Conservation (phyloP, 2,888 invertebrate species). For the Machimus rusticus region DNA sequence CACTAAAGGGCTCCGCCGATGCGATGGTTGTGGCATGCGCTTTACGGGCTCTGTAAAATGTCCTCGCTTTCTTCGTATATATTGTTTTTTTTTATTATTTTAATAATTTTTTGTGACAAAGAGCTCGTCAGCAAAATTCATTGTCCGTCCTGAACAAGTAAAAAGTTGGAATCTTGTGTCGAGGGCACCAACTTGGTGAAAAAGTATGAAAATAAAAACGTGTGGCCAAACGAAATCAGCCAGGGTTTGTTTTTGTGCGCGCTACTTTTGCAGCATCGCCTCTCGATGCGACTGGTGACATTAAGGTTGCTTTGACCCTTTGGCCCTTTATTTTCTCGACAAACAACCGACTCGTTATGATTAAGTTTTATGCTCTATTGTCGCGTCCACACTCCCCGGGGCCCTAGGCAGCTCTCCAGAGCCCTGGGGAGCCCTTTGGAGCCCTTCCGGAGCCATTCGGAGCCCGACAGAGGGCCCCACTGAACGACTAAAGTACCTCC, state of each 20-base stretch:
- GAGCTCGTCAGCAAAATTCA: conserved; percentile 3
- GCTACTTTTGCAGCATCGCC: not conserved
- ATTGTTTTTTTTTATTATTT: not conserved
- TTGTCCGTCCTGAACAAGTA: not conserved
- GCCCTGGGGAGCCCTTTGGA: not conserved
- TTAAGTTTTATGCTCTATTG: conserved; percentile 12
- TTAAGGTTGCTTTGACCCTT: conserved; percentile 6
- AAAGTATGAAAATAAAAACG: not conserved
- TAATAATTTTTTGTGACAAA: not conserved
- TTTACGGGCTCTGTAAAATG: not conserved
- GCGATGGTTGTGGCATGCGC: not conserved
- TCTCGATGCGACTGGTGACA: not conserved
- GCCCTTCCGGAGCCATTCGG: not conserved
- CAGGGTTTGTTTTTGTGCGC: not conserved
- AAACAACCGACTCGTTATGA: conserved; percentile 14
- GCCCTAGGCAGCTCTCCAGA: not conserved
- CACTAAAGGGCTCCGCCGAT: not conserved
- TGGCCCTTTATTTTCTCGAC: not conserved
- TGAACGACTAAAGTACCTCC: not conserved
- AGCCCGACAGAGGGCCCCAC: not conserved
- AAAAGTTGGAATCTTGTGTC: not conserved
- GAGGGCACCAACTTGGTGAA: not conserved
- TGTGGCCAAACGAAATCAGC: not conserved
- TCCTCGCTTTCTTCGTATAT: not conserved
- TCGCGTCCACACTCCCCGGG: not conserved